A percentile compares a stretch with the other conserved stretches of the same genome.
Conservation (phyloP, 2,113 vertebrate genomes). For the Caracal caracal region DNA sequence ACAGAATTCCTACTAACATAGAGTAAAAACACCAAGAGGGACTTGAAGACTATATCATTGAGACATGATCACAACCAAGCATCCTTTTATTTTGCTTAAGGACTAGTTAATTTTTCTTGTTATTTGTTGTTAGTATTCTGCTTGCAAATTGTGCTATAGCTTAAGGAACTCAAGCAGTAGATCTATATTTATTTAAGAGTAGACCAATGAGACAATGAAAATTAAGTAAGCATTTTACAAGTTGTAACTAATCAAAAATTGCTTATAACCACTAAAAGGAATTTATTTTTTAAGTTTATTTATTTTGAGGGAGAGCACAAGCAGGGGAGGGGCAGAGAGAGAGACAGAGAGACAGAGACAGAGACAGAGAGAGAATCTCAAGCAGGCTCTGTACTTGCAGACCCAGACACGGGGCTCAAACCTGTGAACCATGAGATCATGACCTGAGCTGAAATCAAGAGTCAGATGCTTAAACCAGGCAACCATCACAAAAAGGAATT, state of each 20-base stretch:
- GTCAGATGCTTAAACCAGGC: too few relatives aligned
- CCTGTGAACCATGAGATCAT: too few relatives aligned
- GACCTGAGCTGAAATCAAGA: too few relatives aligned
- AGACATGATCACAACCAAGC: not conserved
- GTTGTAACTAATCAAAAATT: not conserved
- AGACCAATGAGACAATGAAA: not conserved
- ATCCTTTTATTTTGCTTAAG: constrained; percentile 11
- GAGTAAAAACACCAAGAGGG: not conserved
- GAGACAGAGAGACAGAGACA: too few relatives aligned
- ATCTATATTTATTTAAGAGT: not conserved
- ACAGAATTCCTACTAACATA: not conserved
- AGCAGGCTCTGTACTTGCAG: too few relatives aligned
- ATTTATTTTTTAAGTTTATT: not conserved
- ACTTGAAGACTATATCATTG: not conserved
- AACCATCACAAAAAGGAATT: not conserved
- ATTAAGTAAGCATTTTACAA: not conserved
- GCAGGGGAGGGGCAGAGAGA: too few relatives aligned
- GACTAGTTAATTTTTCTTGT: not conserved
- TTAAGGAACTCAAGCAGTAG: not conserved
- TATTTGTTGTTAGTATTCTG: not conserved
- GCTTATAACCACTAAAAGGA: not conserved
- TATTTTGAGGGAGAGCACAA: too few relatives aligned
- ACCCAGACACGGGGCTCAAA: too few relatives aligned
- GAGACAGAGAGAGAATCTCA: too few relatives aligned
- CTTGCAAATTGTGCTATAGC: not conserved